Base-by-base conservation (phyloP, 2,113 vertebrate species). In the Melanerpes aurifrons region DNA sequence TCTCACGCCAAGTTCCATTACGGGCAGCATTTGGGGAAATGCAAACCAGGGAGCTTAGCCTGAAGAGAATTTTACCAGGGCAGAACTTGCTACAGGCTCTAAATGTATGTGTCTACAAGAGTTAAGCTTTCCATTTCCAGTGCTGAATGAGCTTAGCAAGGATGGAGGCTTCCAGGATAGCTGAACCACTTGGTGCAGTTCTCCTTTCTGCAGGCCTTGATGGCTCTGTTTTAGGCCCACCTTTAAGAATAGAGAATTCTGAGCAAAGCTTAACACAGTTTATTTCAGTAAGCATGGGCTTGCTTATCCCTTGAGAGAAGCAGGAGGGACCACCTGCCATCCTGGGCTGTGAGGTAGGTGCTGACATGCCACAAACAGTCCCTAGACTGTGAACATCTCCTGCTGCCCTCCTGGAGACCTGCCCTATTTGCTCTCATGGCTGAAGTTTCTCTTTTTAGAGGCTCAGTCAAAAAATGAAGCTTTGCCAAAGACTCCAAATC, bases 401-500 rank as follows among this genome's bases (percentile, higher is more conserved):
- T 0, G 0, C 61, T 86, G 67, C 69, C 77, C 66, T 73, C 48
- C 1, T 0, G 2, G 58, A 50, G 20, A 40, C 59, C 75, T 32
- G 59, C 56, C 79, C 31, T 0, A 0, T 0, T 22, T 13, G 29
- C 12, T 73, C 53, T 56, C 15, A 1, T 18, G 72, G 82, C 25
- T 24, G 3, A 40, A 43, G 5, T 4, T 82, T 73, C 79, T 80
- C 59, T 2, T 73, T 32, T 45, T 1, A 0, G 64, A 77, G 72
- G 32, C 43, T 70, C 71, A 37, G 63, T 2, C 2, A 5, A 81
- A 91, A 82, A 1, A 5, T 1, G 3, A 91, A 76, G 56, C 71
- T 75, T 35, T 79, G 85, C 74, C 75, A 79, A 69, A 66, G 63
- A 24, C 53, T 89, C n/a, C 56, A 71, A 82, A 73, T 26, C 56